A percentile compares a stretch with the other conserved stretches of the same genome.
phyloP scores from a whole-genome alignment of 2,888 invertebrate species.

The Linnaemya vulpina region DNA sequence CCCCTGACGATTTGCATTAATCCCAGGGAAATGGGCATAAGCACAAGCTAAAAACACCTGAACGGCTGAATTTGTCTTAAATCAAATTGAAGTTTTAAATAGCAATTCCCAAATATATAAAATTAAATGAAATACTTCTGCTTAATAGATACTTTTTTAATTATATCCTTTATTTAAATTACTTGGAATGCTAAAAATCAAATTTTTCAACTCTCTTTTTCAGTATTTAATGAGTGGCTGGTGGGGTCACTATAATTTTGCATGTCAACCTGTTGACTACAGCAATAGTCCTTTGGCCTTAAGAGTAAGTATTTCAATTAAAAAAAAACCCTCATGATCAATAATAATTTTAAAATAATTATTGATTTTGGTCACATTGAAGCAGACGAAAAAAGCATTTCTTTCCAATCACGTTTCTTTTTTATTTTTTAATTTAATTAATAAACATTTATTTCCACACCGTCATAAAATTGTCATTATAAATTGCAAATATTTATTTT shows the following conservation, averaged over 20 bases:
- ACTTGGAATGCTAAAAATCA: background rate
- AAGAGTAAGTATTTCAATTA: slow-evolving; percentile 84
- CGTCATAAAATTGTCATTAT: slow-evolving; percentile 18
- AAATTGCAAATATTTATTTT: slow-evolving; percentile 13
- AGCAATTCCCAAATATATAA: too few species aligned
- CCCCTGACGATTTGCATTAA: too few species aligned
- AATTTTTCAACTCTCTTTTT: slow-evolving; percentile 34
- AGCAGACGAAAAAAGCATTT: slow-evolving; percentile 3
- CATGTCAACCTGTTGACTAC: slow-evolving; percentile 95
- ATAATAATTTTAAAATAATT: background rate
- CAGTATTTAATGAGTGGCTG: slow-evolving; percentile 88
- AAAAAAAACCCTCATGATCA: background rate
- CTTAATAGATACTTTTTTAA: too few species aligned
- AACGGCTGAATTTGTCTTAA: too few species aligned
- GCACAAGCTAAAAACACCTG: too few species aligned
- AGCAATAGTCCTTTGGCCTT: slow-evolving; percentile 88
- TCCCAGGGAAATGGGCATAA: too few species aligned
- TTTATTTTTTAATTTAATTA: slow-evolving; percentile 22
- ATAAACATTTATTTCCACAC: background rate
- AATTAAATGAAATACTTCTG: too few species aligned
- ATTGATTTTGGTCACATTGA: slow-evolving; percentile 5
- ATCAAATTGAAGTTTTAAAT: too few species aligned
- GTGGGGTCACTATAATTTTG: slow-evolving; percentile 91
- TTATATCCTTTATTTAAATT: background rate
- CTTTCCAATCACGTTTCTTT: slow-evolving; percentile 40